Base-by-base conservation (phyloP, 2,797 vertebrate species). In the Arrhamphus sclerolepis region DNA sequence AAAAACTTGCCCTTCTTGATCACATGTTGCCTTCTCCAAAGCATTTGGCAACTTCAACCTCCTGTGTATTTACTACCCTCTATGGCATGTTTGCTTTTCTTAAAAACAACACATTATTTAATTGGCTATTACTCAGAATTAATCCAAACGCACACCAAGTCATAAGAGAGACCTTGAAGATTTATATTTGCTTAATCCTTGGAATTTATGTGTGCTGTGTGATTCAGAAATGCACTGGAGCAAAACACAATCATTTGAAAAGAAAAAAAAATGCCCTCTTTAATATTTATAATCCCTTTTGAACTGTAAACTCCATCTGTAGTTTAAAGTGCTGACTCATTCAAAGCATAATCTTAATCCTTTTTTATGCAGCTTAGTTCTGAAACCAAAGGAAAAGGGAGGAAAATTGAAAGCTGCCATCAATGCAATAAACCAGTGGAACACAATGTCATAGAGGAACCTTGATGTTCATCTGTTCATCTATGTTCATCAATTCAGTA, bases 281-380 rank as follows among this genome's bases (percentile, higher is more conserved):
- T 91, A 91, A 92, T 92, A 92, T 92, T 90, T 85, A 91, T 91
- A 92, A 93, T 92, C 89, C 87, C 78, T 80, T 91, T 91, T 87
- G 80, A 92, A 91, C 86, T 84, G 89, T 91, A 91, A 91, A 92
- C 87, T 89, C 88, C 85, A 89, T 91, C 88, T 91, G 88, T 87
- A 88, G 86, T 92, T 90, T 92, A 88, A 92, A 92, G 80, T 92
- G 89, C 92, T 91, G 89, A 92, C 88, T 92, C 92, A 89, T 88
- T 90, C 87, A 80, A 82, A 89, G 87, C 81, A 73, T 88, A 80
- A 86, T 85, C 86, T 89, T 92, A 91, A 92, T 92, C 86, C 89
- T 82, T 85, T 90, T 91, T 88, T 86, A 89, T 58, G 80, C 82
- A 76, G 77, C 82, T 89, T 89, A 89, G 78, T 72, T 85, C 72